These are phyloP conservation scores for Eulimnadia texana DNA, from an alignment of 1,140 invertebrate genomes.

Conservation along the genomic window DNA sequence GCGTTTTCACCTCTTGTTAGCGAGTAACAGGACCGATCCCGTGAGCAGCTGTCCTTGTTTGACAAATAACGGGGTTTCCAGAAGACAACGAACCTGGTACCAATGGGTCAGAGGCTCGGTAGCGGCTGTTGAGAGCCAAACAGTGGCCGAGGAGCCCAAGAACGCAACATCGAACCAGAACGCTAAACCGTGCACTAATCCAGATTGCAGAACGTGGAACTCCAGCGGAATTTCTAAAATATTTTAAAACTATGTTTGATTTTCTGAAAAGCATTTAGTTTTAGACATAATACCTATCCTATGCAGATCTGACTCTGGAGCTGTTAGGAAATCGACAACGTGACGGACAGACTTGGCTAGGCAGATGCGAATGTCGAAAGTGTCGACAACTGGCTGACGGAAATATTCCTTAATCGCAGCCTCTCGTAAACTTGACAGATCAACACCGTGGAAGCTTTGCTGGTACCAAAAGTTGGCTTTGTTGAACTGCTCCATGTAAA, in stretches of 20 bases:
- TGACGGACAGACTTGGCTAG: conserved; percentile 88
- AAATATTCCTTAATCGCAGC: conserved; percentile 96
- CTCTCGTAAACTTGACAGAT: conserved; percentile 74
- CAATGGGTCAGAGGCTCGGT: conserved; percentile 98
- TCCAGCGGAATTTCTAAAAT: conserved; percentile 74
- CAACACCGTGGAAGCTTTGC: conserved; percentile 94
- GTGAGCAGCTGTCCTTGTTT: conserved; percentile 84
- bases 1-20: conserved; percentile 64
- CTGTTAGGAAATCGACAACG: conserved; percentile 87
- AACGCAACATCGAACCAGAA: conserved; percentile 99
- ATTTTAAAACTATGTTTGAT: neutral
- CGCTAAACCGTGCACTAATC: conserved; percentile 90
- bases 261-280: neutral
- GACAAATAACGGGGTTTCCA: conserved; percentile 85
- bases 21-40: conserved; percentile 72
- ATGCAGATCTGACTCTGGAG: conserved; percentile 87
- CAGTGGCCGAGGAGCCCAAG: conserved; percentile 70
- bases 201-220: conserved; percentile 82
- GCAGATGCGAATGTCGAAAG: conserved; percentile 95
- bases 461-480: conserved; percentile 99
- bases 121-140: conserved; percentile 96
- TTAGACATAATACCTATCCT: conserved; percentile 78
- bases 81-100: conserved; percentile 96
- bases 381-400: conserved; percentile 95
- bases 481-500: conserved; percentile 96